Conservation (phyloP, 2,888 invertebrate species). For the Alitta virens region DNA sequence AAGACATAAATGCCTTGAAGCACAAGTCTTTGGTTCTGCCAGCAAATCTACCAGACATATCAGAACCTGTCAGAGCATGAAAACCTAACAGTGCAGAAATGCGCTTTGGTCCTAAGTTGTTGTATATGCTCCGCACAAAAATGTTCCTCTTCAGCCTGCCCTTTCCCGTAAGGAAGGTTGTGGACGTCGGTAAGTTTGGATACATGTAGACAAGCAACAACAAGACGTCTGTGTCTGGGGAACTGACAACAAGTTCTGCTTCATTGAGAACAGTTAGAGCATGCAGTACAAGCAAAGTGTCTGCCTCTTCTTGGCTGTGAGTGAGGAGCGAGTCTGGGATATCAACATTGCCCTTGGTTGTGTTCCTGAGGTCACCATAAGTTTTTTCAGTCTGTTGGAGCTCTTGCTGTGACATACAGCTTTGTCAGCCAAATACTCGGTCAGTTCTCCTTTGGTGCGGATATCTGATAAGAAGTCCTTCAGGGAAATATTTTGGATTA, state of each 20-base stretch:
- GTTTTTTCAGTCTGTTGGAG: constrained; percentile 16
- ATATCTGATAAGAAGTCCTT: constrained; percentile 22
- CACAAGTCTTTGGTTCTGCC: no score
- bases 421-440: constrained; percentile 20
- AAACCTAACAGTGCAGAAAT: constrained; percentile 19
- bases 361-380: constrained; percentile 21
- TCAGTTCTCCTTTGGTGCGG: constrained; percentile 18
- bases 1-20: no score
- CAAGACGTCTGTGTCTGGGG: not conserved
- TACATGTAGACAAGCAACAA: constrained; percentile 3
- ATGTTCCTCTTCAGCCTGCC: constrained; percentile 11
- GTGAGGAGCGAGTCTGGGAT: not conserved
- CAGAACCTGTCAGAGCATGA: constrained; percentile 20
- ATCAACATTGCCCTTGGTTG: constrained; percentile 15
- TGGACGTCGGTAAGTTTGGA: not conserved
- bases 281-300: not conserved
- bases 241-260: not conserved
- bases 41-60: no score
- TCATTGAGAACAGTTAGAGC: constrained; percentile 1
- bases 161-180: not conserved
- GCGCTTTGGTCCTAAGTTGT: constrained; percentile 16
- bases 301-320: constrained; percentile 5
- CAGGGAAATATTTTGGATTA: constrained; percentile 24
- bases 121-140: constrained; percentile 7
- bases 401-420: constrained; percentile 17